Evolutionary conservation across 2,113 vertebrate genomes (phyloP), one percentile per base, ranked within the genome.

Genomic region (Cephalopholis sonnerati): DNA sequence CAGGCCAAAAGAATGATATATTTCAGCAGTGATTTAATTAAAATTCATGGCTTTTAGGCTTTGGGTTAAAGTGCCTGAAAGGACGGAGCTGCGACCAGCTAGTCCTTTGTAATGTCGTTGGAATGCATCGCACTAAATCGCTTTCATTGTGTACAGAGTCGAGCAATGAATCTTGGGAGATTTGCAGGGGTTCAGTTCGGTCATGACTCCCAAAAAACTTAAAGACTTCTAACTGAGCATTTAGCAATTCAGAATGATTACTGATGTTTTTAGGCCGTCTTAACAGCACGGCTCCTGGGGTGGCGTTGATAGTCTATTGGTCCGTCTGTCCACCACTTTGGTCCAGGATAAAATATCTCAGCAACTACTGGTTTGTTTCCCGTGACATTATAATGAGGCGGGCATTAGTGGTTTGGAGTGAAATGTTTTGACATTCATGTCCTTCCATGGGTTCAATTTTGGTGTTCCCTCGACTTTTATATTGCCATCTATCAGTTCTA

Each of bases 91-190:
- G 24, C 62, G 77, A 58, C 9, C 46, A 44, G 59, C 66, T 62
- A 39, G 46, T 63, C 58, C 63, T 16, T 7, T 65, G 76, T 85
- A 93, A 88, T 85, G 83, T 65, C 59, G 16, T 7, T 62, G 79
- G 85, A 91, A 89, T 85, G 83, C 53, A n/a, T 79, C 39, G 11
- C 25, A 17, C 63, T 81, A 82, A 88, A 90, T 67, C 27, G 17
- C 48, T 22, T 58, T 81, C 83, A 81, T 86, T 89, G 83, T 83
- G 75, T 41, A 27, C 27, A 63, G n/a, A 20, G 22, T 29, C 0
- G 1, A 36, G 70, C 64, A 13, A 41, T 48, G 85, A 57, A 72
- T 85, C 66, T 29, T 80, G 44, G 25, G 53, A 79, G 20, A 77
- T 78, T 66, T 78, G 17, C 50, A 20, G 68, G 57, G 12, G 20